Evolutionary conservation across 2,797 vertebrate genomes (phyloP), one percentile per base, ranked within the genome.

Genomic region (Pseudomugil gertrudae): DNA sequence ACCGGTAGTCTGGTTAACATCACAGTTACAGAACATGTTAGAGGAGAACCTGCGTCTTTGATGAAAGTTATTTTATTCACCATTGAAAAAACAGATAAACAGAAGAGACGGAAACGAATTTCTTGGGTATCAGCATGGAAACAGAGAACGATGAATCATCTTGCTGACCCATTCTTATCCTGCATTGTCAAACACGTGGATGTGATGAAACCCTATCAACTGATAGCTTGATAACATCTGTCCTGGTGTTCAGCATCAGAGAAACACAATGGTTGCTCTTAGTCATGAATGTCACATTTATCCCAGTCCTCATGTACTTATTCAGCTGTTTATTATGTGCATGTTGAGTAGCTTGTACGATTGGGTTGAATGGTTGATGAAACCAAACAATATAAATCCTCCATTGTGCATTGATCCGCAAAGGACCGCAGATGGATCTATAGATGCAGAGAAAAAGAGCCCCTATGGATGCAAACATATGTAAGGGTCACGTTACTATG

Each of bases 401-500:
- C 32, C 38, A 9, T 0, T 70, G 66, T 36, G 63, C 67, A 74
- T 26, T 63, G 66, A 66, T 64, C 35, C 57, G 50, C 48, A 21
- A 64, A 60, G 48, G 61, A 75, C 57, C 57, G 64, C 50, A 63
- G 55, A 21, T 61, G 60, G 21, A 4, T 38, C 59, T 67, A 55
- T 69, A 17, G 48, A 66, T 70, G 38, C 55, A 55, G 4, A n/a
- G 19, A 33, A 30, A 40, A 36, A 2, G 33, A 43, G 36, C 5
- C 57, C 38, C 45, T 69, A 47, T 73, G 72, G 26, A 60, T 63
- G 30, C 29, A 74, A 68, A 33, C 7, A 15, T 51, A 81, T 23
- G 50, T 81, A 84, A 78, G 52, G 69, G 63, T 51, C 54, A 59
- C 8, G 40, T 56, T 35, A 17, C 19, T 40, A 62, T 69, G 50